Percentiles rank a stretch among this genome's conserved stretches.
phyloP scores from a whole-genome alignment of 2,888 invertebrate genomes.

The Ophonus ardosiacus region DNA sequence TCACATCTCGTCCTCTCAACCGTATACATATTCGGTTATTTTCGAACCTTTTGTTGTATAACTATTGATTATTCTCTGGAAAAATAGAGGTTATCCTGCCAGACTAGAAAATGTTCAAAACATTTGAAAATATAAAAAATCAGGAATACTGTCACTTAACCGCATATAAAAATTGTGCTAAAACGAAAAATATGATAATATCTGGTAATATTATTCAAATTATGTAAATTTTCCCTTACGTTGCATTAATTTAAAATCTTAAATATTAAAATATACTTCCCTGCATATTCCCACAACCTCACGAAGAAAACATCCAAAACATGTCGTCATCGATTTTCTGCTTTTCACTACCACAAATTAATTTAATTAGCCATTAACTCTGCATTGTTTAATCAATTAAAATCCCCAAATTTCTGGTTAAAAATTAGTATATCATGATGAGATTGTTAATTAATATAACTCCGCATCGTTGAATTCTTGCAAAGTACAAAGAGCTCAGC shows the following conservation, averaged over 20 bases:
- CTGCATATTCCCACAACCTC: not conserved
- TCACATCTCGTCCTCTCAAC: too few relatives aligned
- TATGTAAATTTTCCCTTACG: slow-evolving; percentile 24
- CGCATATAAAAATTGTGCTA: not conserved
- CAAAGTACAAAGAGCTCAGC: slow-evolving; percentile 45
- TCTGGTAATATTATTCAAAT: slow-evolving; percentile 18
- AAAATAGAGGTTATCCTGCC: too few relatives aligned
- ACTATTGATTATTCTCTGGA: too few relatives aligned
- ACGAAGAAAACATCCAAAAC: not conserved
- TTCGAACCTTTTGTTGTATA: too few relatives aligned
- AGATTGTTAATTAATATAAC: slow-evolving; percentile 42
- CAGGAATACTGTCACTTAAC: not conserved
- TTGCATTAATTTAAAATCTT: slow-evolving; percentile 20
- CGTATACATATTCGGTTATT: too few relatives aligned
- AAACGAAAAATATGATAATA: slow-evolving; percentile 20
- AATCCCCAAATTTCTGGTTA: not conserved
- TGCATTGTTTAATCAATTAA: slow-evolving; percentile 27
- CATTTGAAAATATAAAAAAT: not conserved
- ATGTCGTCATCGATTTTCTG: not conserved
- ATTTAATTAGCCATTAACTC: slow-evolving; percentile 5
- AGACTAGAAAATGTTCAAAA: not conserved
- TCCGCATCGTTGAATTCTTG: slow-evolving; percentile 33
- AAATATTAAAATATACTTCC: slow-evolving; percentile 17
- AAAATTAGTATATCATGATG: slow-evolving; percentile 5
- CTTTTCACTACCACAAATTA: not conserved